A percentile compares a stretch with the other conserved stretches of the same genome.
phyloP scores from a whole-genome alignment of 64 coral and sea anemone species.

The Montipora cactus region DNA sequence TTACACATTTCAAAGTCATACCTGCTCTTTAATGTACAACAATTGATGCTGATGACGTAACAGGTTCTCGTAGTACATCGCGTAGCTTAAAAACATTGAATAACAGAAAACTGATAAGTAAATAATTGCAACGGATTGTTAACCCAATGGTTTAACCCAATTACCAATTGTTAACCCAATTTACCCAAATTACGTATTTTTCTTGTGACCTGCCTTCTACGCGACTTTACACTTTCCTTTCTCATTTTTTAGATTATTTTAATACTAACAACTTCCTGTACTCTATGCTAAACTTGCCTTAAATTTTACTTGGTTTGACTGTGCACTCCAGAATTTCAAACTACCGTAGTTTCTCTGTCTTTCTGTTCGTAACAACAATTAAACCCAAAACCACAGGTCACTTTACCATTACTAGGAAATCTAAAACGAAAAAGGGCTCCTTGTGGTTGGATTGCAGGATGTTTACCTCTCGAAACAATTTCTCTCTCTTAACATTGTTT shows the following conservation, averaged over 20 bases:
- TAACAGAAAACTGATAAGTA: neutral
- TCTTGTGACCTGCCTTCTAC: too few relatives aligned
- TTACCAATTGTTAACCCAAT: too few relatives aligned
- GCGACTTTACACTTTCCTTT: neutral
- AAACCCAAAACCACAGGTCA: neutral
- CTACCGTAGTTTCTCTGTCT: neutral
- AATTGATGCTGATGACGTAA: conserved; percentile 95
- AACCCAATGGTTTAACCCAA: too few relatives aligned
- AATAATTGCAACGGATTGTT: neutral
- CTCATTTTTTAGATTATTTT: neutral
- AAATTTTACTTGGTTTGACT: neutral
- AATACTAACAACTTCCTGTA: neutral
- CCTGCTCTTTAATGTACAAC: conserved; percentile 95
- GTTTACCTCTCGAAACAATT: conserved; percentile 87
- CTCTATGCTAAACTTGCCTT: neutral
- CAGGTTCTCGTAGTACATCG: conserved; percentile 98
- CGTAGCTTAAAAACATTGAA: conserved; percentile 65
- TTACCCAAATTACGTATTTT: too few relatives aligned
- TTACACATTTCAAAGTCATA: neutral
- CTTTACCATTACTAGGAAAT: neutral
- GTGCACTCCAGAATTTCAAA: neutral
- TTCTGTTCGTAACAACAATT: neutral
- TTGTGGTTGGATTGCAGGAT: neutral
- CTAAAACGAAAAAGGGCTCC: neutral
- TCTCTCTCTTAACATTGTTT: conserved; percentile 95